Evolutionary conservation across 2,888 invertebrate genomes (phyloP).

Genomic region (Polydrusus tereticollis): DNA sequence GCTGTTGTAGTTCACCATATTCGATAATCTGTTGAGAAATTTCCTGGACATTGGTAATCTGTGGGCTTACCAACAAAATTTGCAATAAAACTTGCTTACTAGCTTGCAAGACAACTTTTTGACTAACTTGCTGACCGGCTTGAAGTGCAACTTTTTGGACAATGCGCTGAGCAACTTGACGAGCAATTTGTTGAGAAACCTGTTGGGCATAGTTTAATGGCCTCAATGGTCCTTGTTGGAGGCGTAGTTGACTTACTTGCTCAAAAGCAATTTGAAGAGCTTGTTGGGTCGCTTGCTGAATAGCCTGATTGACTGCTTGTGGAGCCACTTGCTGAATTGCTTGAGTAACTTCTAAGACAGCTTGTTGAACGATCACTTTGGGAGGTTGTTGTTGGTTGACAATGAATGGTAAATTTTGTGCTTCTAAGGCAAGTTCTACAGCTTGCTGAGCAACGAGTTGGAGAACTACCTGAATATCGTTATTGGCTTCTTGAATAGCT

Average conservation of each 20-base stretch:
- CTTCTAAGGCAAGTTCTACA: conserved; percentile 7
- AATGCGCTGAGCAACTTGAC: too few species aligned
- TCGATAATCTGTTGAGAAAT: conserved; percentile 23
- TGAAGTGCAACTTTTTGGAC: conserved; percentile 4
- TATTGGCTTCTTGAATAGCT: conserved; percentile 5
- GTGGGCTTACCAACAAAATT: neutral
- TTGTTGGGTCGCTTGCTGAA: neutral
- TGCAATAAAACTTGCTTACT: neutral
- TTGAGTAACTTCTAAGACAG: neutral
- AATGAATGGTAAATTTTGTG: neutral
- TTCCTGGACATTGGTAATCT: neutral
- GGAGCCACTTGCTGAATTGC: neutral
- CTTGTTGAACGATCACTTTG: neutral
- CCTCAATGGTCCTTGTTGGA: neutral
- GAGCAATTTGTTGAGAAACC: neutral
- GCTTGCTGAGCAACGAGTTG: conserved; percentile 8
- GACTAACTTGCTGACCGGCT: neutral
- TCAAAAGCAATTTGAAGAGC: conserved; percentile 8
- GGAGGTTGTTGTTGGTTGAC: neutral
- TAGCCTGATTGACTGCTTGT: neutral
- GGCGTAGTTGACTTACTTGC: conserved; percentile 13
- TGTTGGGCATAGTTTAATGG: neutral
- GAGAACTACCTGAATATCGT: neutral
- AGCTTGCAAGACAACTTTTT: neutral
- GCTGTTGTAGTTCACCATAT: conserved; percentile 1